These are phyloP conservation scores for Kradibia gibbosae DNA, from an alignment of 1,140 invertebrate species.

Conservation along the genomic window DNA sequence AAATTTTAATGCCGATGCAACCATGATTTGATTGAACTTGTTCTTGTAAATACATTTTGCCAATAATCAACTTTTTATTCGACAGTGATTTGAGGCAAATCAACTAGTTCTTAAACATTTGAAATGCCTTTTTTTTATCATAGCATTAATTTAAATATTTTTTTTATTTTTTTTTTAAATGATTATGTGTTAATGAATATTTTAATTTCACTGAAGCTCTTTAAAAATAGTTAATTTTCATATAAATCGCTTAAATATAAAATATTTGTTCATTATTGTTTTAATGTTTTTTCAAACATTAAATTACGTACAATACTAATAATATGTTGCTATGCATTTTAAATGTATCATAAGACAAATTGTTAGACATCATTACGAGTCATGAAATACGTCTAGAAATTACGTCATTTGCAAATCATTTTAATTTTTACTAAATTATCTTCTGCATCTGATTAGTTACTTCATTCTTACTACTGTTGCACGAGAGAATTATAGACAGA, in stretches of 20 bases:
- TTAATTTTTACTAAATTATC: not conserved
- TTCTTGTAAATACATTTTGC: not conserved
- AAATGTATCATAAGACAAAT: not conserved
- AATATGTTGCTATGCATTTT: not conserved
- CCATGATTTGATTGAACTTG: not conserved
- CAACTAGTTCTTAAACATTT: not conserved
- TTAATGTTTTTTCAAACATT: too few relatives aligned
- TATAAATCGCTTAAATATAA: too few relatives aligned
- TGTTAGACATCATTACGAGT: not conserved
- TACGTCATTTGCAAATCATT: not conserved
- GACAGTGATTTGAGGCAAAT: not conserved
- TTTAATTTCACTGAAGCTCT: too few relatives aligned
- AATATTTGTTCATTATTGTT: too few relatives aligned
- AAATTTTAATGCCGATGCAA: conserved; percentile 11
- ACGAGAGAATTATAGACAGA: too few relatives aligned
- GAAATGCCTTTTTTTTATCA: conserved; percentile 4
- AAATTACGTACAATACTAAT: too few relatives aligned
- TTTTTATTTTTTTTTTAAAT: not conserved
- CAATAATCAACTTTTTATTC: not conserved
- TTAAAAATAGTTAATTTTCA: too few relatives aligned
- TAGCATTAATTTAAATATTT: too few relatives aligned
- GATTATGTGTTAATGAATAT: too few relatives aligned
- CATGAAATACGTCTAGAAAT: not conserved
- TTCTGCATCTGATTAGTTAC: too few relatives aligned
- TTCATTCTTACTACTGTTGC: not conserved